A percentile compares a stretch with the other conserved stretches of the same genome.
Conservation (phyloP, 2,113 vertebrate species). For the Antechinus stuartii region DNA sequence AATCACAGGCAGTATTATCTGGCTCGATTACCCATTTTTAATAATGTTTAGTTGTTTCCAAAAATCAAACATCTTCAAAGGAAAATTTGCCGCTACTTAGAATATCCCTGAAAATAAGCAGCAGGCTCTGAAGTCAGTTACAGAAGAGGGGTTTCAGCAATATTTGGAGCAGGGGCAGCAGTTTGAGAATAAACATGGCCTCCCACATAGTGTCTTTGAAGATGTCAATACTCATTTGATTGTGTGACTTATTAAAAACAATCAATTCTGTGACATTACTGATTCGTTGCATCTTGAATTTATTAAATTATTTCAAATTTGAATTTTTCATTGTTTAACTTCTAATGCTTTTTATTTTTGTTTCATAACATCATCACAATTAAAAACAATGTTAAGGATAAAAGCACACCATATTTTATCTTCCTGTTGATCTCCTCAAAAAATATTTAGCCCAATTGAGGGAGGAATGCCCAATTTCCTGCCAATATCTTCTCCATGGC, state of each 20-base stretch:
- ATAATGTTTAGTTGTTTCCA: conserved; percentile 13
- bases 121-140: not conserved
- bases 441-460: conserved; percentile 9
- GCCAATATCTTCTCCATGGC: not conserved
- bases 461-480: conserved; percentile 22
- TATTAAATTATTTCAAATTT: conserved; percentile 42
- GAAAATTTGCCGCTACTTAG: conserved; percentile 21
- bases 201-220: not conserved
- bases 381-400: not conserved
- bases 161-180: not conserved
- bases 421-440: not conserved
- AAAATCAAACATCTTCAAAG: not conserved
- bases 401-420: not conserved
- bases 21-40: conserved; percentile 18
- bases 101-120: conserved; percentile 34
- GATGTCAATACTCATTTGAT: conserved; percentile 1
- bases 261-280: not conserved
- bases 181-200: not conserved
- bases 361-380: not conserved
- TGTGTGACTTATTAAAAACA: conserved; percentile 19
- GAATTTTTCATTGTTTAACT: conserved; percentile 29
- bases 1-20: not conserved
- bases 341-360: conserved; percentile 27
- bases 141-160: not conserved
- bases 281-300: not conserved